Percentiles rank a stretch among this genome's conserved stretches.
These are phyloP conservation scores for Sphyrna mokarran DNA, from an alignment of 2,113 vertebrate species.

Conservation along the genomic window DNA sequence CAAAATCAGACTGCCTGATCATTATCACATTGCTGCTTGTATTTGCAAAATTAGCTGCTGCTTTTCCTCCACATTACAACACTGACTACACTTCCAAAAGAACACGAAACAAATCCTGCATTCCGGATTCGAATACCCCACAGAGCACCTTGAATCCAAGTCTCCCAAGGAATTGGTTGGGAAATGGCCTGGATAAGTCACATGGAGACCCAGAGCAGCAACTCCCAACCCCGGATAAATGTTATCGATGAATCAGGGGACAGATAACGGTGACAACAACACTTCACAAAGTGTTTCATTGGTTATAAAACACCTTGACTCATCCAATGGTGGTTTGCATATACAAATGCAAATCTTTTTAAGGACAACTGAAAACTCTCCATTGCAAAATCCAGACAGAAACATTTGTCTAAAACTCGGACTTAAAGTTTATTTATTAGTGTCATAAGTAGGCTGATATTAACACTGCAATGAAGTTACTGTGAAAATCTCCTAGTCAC, in stretches of 20 bases:
- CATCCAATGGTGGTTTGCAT: not conserved
- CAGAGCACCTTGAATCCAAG: not conserved
- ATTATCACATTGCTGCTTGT: not conserved
- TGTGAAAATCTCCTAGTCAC: too few species aligned
- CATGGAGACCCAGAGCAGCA: too few species aligned
- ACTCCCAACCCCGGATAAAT: too few species aligned
- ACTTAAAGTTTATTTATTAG: too few species aligned
- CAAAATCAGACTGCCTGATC: not conserved
- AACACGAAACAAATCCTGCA: not conserved
- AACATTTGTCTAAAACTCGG: not conserved
- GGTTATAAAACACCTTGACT: too few species aligned
- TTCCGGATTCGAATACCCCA: not conserved
- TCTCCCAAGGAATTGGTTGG: too few species aligned
- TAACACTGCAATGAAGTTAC: too few species aligned
- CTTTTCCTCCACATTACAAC: not conserved
- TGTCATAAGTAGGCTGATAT: too few species aligned
- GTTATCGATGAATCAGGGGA: too few species aligned
- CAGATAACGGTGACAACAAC: too few species aligned
- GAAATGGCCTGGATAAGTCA: not conserved
- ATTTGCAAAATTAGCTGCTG: not conserved
- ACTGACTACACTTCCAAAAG: not conserved
- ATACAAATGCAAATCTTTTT: not conserved
- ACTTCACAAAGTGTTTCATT: too few species aligned
- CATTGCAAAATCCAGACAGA: not conserved
- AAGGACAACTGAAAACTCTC: not conserved